Evolutionary conservation across 2,888 invertebrate genomes (phyloP), one percentile per base, ranked within the genome.

Genomic region (Rhimphoctona megacephalus): DNA sequence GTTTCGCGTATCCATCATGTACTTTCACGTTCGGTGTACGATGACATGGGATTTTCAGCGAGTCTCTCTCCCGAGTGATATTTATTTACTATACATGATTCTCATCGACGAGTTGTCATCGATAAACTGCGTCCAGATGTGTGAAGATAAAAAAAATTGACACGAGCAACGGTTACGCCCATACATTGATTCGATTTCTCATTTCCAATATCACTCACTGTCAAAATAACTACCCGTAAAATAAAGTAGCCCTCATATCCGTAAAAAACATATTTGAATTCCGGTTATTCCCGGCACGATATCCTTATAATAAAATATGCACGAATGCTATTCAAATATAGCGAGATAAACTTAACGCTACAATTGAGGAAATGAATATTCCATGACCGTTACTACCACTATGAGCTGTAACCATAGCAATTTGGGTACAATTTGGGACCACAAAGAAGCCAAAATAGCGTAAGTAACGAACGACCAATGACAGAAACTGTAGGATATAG

Each of bases 111-210:
- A 81, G 78, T 64, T 82, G 49, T 72, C 81, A 81, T 82, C 54
- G 67, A 81, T 74, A 74, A 78, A 85, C 78, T 85, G 70, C 76
- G 70, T 80, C 79, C 46, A 36, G 79, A 69, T 80, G 57, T 39
- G 33, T 74, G 67, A 19, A 52, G 74, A 82, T 81, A 61, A 54
- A 52, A 78, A 79, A 70, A 74, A 78, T 74, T 52, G 57, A 73
- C 54, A 36, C 14, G 49, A 49, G 61, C 39, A 43, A 73, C n/a
- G 36, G 36, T 39, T 49, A 74, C 17, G 52, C 64, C 54, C 39
- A 33, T 66, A 49, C 43, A 25, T 30, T 36, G 64, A 76, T 33
- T 61, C 61, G 43, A 81, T 77, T 77, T 81, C 73, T 67, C 67
- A 66, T 33, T 67, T 81, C 69, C 72, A 19, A 36, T 57, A 49